phyloP scores from a whole-genome alignment of 2,113 vertebrate genomes.

The Periophthalmodon schlosseri region DNA sequence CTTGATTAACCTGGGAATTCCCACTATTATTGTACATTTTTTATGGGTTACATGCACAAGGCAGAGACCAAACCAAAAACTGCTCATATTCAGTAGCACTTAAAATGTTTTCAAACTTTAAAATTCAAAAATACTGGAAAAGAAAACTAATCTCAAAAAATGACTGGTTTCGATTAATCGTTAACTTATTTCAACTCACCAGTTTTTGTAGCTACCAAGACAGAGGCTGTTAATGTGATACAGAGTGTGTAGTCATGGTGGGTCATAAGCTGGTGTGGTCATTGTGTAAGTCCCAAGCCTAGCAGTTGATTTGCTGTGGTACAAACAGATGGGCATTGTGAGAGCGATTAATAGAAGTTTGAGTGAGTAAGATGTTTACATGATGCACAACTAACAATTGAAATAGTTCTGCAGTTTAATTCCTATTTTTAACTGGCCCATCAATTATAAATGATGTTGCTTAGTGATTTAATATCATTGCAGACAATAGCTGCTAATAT shows the following conservation, averaged over 20 bases:
- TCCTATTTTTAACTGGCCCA: background rate
- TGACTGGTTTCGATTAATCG: too few relatives aligned
- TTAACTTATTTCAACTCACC: too few relatives aligned
- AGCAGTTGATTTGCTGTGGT: background rate
- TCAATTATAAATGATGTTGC: background rate
- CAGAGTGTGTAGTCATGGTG: background rate
- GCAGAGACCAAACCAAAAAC: background rate
- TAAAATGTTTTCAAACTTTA: background rate
- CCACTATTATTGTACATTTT: background rate
- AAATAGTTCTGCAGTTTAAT: background rate
- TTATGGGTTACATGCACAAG: background rate
- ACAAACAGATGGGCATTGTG: background rate
- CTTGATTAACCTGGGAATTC: background rate
- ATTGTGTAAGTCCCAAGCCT: background rate
- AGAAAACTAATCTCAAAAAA: background rate
- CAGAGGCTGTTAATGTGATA: background rate
- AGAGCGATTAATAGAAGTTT: background rate
- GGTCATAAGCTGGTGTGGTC: background rate
- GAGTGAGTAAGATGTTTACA: background rate
- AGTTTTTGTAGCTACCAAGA: background rate
- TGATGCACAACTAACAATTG: background rate
- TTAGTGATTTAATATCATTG: background rate
- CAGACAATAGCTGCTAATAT: constrained; percentile 28
- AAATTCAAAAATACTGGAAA: too few relatives aligned
- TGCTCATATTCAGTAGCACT: background rate